Base-by-base conservation (phyloP, 2,888 invertebrate genomes). In the Lymantria monacha region DNA sequence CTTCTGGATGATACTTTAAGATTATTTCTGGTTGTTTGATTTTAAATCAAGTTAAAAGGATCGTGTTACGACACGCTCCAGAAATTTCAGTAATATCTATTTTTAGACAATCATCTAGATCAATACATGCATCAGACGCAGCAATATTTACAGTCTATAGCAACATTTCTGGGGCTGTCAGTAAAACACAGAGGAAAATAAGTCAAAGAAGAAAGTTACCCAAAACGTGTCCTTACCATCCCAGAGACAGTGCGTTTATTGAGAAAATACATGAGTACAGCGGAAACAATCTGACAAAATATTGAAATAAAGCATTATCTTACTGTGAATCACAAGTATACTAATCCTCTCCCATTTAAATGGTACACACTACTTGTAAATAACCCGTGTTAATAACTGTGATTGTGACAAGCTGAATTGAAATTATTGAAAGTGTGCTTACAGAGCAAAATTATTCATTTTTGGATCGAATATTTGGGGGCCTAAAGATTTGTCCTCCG, bases 201-300 rank as follows among this genome's bases (percentile, higher is more conserved):
- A 55, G 55, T 58, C 45, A 63, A 62, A 59, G 55, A 69, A 72
- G 61, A 70, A 75, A 70, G 46, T 78, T 79, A 82, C 79, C 74
- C 71, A 81, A 81, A 76, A 85, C 76, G 85, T 83, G 86, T 83
- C 81, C 85, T 87, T 87, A 88, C 87, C 86, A 83, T 85, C 84
- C 80, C 76, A 81, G 70, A 78, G 79, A 81, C 72, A 81, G 87
- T 87, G 87, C 85, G 76, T 79, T 80, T 80, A 80, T 79, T 65
- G 70, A 79, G 76, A 83, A 83, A 86, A 83, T 74, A 81, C 71
- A 83, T 81, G 76, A 83, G 71, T 81, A 84, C 74, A 81, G 80
- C 81, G 69, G 72, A 81, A 77, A 82, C 61, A 73, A 76, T 78
- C 62, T 74, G 70, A 77, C 63, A 76, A 73, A 74, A 68, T 60